Evolutionary conservation across 1,140 invertebrate genomes (phyloP).

Genomic region (Chionoecetes opilio): DNA sequence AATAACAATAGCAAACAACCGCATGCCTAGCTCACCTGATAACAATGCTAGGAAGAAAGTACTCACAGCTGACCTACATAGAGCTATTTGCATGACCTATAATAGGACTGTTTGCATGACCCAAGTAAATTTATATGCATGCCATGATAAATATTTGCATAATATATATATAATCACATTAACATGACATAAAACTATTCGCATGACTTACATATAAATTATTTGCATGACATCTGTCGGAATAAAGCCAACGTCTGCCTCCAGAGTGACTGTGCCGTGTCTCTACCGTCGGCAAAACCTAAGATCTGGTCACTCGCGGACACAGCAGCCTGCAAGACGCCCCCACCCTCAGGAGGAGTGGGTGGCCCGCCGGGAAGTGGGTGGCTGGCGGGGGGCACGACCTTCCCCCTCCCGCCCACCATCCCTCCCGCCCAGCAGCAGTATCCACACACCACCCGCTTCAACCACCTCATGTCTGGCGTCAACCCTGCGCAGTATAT

Average conservation of each 20-base stretch:
- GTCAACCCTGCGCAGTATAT: conserved; percentile 80
- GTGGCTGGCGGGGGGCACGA: conserved; percentile 81
- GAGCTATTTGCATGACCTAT: not conserved
- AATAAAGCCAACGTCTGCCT: not conserved
- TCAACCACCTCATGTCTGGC: conserved; percentile 80
- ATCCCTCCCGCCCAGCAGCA: conserved; percentile 79
- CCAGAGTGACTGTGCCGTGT: conserved; percentile 88
- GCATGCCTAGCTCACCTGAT: not conserved
- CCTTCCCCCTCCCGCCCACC: conserved; percentile 81
- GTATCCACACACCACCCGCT: conserved; percentile 75
- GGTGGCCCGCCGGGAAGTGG: conserved; percentile 76
- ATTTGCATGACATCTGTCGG: not conserved
- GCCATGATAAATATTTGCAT: not conserved
- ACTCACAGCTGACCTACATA: not conserved
- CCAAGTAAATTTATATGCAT: too few species aligned
- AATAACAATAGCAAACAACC: not conserved
- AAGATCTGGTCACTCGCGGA: conserved; percentile 99
- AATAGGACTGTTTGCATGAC: not conserved
- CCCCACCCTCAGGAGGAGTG: conserved; percentile 87
- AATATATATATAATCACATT: not conserved
- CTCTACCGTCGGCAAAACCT: conserved; percentile 94
- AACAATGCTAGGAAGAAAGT: not conserved
- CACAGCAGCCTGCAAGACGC: conserved; percentile 97
- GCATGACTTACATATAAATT: not conserved
- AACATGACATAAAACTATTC: not conserved